phyloP scores from a whole-genome alignment of 2,797 vertebrate genomes.

The Crenuchus spilurus region DNA sequence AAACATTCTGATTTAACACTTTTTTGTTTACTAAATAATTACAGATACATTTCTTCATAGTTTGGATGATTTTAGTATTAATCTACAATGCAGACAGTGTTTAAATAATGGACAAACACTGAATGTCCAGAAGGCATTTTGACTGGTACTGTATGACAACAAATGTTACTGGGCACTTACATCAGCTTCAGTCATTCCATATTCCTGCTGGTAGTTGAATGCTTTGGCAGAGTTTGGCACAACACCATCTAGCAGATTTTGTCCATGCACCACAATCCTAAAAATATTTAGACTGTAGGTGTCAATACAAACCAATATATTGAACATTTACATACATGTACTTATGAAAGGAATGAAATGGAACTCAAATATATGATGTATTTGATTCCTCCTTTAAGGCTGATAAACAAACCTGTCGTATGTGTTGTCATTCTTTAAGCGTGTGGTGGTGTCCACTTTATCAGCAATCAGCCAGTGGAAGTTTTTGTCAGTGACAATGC shows the following conservation, averaged over 20 bases:
- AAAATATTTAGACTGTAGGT: neutral
- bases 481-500: slow-evolving; percentile 71
- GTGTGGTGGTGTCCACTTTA: slow-evolving; percentile 78
- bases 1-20: no score
- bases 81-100: no score
- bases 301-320: no score
- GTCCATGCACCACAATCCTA: slow-evolving; percentile 79
- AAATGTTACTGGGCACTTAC: slow-evolving; percentile 48
- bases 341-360: no score
- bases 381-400: no score
- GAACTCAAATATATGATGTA: neutral
- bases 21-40: no score
- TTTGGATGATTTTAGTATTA: no score
- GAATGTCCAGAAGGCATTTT: no score
- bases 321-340: no score
- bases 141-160: neutral
- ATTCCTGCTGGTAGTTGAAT: slow-evolving; percentile 75
- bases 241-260: slow-evolving; percentile 68
- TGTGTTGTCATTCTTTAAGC: slow-evolving; percentile 67
- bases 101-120: no score
- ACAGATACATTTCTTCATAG: no score
- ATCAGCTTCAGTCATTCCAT: slow-evolving; percentile 61
- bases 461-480: slow-evolving; percentile 82
- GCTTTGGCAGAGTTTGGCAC: slow-evolving; percentile 73
- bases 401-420: slow-evolving; percentile 74